Evolutionary conservation across 2,888 invertebrate genomes (phyloP), one percentile per base, ranked within the genome.

Genomic region (Leptinotarsa rubiginosa): DNA sequence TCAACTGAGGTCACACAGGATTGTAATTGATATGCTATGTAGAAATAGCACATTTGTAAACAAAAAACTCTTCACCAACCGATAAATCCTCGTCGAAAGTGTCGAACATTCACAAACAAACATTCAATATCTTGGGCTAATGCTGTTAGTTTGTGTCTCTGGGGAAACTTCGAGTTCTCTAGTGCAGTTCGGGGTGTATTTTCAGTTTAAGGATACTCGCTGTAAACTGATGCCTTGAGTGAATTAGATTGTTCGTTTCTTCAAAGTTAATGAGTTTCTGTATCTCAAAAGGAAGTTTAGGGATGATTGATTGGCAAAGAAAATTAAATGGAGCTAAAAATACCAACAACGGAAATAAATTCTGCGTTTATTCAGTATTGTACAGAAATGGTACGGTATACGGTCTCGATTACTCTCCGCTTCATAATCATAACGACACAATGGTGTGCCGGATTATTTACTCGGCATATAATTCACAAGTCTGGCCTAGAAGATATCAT

Each of bases 181-280:
- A 56, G 56, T 56, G 56, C 56, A 56, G 22, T 56, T 56, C 15
- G 22, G 22, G 54, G 56, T 56, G 56, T 56, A 56, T 56, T 56
- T 56, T 56, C 56, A 56, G 56, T 56, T 56, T 56, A 22, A 22
- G 56, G 56, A 56, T 56, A 56, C 22, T 50, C 50, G 3, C 50
- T 56, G 56, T 25, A 22, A 56, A 56, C 56, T 25, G 56, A 56
- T 56, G 15, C 56, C 22, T 15, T 20, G 56, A 56, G 56, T 56
- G 56, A 22, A 56, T 56, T 56, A 22, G 56, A 22, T 56, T 22
- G 22, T 56, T 56, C 56, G 56, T 56, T 56, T 56, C 56, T 56
- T 56, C 56, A 56, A 56, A 56, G 22, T 56, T 22, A 56, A 56
- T 56, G 56, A 56, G 56, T 56, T 56, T 56, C 56, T 56, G 56